These are phyloP conservation scores for Sorex fumeus DNA, from an alignment of 2,113 vertebrate species.

Conservation along the genomic window DNA sequence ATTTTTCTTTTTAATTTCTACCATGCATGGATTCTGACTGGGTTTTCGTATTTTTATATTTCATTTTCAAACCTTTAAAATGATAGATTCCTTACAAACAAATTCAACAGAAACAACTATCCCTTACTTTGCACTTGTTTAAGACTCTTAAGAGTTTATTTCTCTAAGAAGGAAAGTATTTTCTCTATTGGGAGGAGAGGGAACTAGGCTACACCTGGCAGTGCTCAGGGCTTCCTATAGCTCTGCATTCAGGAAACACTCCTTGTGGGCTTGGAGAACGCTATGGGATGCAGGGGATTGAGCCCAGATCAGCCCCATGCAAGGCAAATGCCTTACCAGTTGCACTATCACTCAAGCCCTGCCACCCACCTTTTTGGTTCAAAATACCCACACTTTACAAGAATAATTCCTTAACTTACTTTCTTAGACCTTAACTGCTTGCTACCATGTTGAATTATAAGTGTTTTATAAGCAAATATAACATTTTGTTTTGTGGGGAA, in stretches of 20 bases:
- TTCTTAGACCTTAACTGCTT: background rate
- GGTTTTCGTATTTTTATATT: background rate
- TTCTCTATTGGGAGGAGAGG: background rate
- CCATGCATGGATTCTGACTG: background rate
- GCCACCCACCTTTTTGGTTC: background rate
- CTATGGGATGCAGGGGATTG: no score
- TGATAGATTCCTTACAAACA: background rate
- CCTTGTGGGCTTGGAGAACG: no score
- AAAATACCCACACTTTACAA: background rate
- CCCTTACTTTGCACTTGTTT: background rate
- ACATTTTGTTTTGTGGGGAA: background rate
- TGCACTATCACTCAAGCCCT: no score
- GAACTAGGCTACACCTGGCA: no score
- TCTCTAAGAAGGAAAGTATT: background rate
- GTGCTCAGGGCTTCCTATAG: no score
- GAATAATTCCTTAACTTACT: conserved; percentile 28
- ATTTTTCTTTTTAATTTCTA: conserved; percentile 27
- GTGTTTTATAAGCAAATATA: background rate
- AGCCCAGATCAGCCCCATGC: no score
- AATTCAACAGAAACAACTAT: background rate
- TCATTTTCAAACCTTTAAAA: background rate
- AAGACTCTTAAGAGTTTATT: background rate
- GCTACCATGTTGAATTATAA: background rate
- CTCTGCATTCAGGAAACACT: no score
- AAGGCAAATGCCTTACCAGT: no score